Evolutionary conservation across 2,888 invertebrate species (phyloP).

Genomic region (Drosophila picticornis): DNA sequence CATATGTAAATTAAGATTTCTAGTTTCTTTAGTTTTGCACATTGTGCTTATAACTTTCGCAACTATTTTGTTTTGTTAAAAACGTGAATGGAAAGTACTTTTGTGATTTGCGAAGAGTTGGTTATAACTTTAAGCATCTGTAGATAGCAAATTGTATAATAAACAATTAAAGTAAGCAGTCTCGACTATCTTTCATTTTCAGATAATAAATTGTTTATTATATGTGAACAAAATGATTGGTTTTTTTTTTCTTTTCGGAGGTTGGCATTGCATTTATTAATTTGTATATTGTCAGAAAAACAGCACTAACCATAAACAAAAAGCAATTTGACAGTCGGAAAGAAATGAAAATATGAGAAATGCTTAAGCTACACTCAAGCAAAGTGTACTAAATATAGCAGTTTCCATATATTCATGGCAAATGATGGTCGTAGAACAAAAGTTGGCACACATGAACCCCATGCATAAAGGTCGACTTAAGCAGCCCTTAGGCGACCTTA

Average conservation of each 20-base stretch:
- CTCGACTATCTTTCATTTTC: not conserved
- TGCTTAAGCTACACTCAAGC: slow-evolving; percentile 8
- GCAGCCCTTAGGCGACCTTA: slow-evolving; percentile 38
- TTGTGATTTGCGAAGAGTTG: not conserved
- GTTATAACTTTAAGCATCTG: not conserved
- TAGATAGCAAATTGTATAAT: not conserved
- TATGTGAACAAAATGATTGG: not conserved
- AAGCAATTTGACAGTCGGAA: slow-evolving; percentile 28
- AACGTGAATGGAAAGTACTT: not conserved
- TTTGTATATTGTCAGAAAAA: slow-evolving; percentile 1
- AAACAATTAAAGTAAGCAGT: not conserved
- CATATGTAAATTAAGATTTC: not conserved
- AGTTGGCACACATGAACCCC: slow-evolving; percentile 57
- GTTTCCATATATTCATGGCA: slow-evolving; percentile 77
- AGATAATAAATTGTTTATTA: not conserved
- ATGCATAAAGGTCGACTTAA: slow-evolving; percentile 75
- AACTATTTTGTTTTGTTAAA: slow-evolving; percentile 2
- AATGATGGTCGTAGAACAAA: slow-evolving; percentile 68
- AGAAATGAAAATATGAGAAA: not conserved
- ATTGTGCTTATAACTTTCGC: not conserved
- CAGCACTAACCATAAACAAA: slow-evolving; percentile 30
- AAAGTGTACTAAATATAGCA: slow-evolving; percentile 63
- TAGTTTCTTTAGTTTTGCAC: not conserved
- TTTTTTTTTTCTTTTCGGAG: not conserved
- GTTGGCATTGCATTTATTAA: slow-evolving; percentile 6